Evolutionary conservation across 2,888 invertebrate species (phyloP).

Genomic region (Tanaodytes sp.): DNA sequence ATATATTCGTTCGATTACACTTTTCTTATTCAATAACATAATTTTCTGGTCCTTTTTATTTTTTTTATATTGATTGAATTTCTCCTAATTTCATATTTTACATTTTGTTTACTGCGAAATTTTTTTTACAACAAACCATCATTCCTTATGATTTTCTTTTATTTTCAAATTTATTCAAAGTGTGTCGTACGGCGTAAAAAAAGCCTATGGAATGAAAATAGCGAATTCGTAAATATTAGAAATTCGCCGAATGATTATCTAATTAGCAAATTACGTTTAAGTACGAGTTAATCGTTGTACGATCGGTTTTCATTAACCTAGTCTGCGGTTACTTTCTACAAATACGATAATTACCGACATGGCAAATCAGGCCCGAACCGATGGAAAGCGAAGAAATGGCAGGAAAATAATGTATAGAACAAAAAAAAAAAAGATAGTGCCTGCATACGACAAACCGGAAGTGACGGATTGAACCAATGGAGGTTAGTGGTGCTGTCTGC

Average conservation of each 20-base stretch:
- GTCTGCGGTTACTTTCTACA: slow-evolving; percentile 46
- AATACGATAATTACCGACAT: slow-evolving; percentile 39
- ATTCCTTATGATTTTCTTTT: no score
- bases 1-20: slow-evolving; percentile 16
- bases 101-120: no score
- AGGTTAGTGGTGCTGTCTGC: slow-evolving; percentile 60
- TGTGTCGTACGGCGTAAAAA: no score
- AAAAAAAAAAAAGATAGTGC: slow-evolving; percentile 30
- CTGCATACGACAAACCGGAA: slow-evolving; percentile 56
- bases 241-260: slow-evolving; percentile 18
- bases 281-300: slow-evolving; percentile 18
- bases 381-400: not conserved
- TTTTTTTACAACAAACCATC: no score
- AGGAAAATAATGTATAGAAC: slow-evolving; percentile 1
- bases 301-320: slow-evolving; percentile 53
- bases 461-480: slow-evolving; percentile 57
- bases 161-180: no score
- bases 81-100: no score
- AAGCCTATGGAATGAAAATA: no score
- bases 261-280: slow-evolving; percentile 44
- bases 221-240: no score
- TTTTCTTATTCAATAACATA: no score
- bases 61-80: no score
- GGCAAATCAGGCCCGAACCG: slow-evolving; percentile 32
- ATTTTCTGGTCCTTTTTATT: no score